Evolutionary conservation across 2,113 vertebrate species (phyloP).

Genomic region (Chamaea fasciata): DNA sequence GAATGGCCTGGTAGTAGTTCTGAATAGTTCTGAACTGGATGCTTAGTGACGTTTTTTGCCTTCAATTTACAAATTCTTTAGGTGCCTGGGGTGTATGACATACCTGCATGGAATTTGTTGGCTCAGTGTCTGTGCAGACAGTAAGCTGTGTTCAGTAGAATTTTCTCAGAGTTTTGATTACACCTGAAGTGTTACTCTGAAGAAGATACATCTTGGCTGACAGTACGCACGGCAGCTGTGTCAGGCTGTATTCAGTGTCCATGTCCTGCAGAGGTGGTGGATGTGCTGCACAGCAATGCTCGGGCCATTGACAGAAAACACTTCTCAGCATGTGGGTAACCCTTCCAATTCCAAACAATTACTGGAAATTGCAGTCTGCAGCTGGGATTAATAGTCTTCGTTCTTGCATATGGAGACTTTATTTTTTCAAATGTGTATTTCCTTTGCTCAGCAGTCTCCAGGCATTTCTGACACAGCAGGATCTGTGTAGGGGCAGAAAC

Average conservation of each 20-base stretch:
- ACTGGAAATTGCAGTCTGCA: background rate
- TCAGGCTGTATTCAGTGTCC: background rate
- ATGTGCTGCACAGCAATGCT: background rate
- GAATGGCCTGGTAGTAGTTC: background rate
- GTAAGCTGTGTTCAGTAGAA: background rate
- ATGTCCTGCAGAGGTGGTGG: background rate
- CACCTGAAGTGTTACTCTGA: background rate
- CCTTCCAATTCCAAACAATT: background rate
- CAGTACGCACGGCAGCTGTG: background rate
- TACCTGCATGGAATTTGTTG: background rate
- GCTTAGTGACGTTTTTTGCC: background rate
- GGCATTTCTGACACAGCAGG: background rate
- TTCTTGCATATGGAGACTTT: background rate
- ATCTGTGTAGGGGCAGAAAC: background rate
- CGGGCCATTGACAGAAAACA: background rate
- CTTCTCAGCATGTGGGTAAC: background rate
- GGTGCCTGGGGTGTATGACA: background rate
- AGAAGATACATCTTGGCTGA: background rate
- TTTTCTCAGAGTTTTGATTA: background rate
- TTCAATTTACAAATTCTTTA: background rate
- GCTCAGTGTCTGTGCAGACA: background rate
- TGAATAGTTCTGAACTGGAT: background rate
- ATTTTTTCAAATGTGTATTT: background rate
- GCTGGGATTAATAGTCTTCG: background rate
- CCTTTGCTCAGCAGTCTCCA: background rate